phyloP scores from a whole-genome alignment of 2,113 vertebrate species.

The Oriolus oriolus region DNA sequence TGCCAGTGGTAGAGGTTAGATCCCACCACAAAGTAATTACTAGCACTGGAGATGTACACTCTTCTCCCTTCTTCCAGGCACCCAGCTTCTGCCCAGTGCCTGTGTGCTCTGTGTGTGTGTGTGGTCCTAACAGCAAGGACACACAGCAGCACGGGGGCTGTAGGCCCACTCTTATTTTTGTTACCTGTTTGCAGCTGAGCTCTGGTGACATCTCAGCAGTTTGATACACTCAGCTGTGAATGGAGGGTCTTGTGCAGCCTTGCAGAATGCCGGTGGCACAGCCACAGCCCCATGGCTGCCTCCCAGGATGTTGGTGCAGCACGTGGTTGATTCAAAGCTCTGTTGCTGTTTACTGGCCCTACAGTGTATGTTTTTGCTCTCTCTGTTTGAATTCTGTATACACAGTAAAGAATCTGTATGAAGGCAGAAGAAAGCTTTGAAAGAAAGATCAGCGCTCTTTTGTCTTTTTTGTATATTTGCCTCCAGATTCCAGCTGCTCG shows the following conservation, averaged over 20 bases:
- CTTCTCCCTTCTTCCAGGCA: background rate
- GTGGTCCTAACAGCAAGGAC: background rate
- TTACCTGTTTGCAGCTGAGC: background rate
- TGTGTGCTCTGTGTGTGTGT: background rate
- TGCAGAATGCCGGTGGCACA: background rate
- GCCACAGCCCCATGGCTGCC: background rate
- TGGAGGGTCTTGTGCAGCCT: background rate
- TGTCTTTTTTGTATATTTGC: background rate
- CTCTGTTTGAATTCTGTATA: background rate
- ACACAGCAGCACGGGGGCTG: background rate
- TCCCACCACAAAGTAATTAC: slow-evolving; percentile 13
- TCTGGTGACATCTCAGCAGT: background rate
- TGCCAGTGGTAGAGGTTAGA: slow-evolving; percentile 20
- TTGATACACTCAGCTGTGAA: background rate
- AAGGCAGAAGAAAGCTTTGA: background rate
- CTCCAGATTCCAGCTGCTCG: background rate
- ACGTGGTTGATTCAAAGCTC: background rate
- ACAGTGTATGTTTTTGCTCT: background rate
- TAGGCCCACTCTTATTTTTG: background rate
- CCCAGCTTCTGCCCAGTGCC: background rate
- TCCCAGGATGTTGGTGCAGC: background rate
- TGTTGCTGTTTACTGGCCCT: background rate
- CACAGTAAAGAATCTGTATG: background rate
- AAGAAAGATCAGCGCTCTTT: background rate
- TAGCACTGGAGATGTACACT: background rate